Conservation (phyloP, 2,888 invertebrate species). For the Anticlea derivata region DNA sequence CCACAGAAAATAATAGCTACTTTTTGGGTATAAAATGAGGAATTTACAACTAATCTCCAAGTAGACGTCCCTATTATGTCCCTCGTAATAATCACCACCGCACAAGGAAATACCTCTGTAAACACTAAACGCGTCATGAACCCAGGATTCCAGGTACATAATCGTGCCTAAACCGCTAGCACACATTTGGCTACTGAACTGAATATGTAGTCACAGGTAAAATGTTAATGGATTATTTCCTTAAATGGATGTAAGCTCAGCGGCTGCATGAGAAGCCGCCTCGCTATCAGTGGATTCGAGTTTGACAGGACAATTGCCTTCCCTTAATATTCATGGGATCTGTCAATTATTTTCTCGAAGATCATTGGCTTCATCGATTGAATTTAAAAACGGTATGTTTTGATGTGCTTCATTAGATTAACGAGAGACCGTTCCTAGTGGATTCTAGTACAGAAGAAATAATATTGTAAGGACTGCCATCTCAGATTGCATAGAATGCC, state of each 20-base stretch:
- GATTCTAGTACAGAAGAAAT: conserved; percentile 1
- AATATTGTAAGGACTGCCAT: conserved; percentile 1
- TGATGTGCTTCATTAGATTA: conserved; percentile 40
- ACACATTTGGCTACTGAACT: conserved; percentile 50
- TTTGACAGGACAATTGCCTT: conserved; percentile 62
- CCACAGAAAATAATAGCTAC: not conserved
- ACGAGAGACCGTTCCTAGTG: conserved; percentile 21
- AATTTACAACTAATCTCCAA: not conserved
- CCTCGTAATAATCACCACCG: conserved; percentile 27
- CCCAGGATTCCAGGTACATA: conserved; percentile 28
- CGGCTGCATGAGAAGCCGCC: conserved; percentile 53
- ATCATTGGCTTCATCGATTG: conserved; percentile 38
- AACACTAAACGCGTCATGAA: conserved; percentile 31
- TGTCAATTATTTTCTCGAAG: conserved; percentile 54
- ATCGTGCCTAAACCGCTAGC: conserved; percentile 53
- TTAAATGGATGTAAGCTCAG: conserved; percentile 53
- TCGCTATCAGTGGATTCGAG: conserved; percentile 47
- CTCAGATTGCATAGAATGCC: not conserved
- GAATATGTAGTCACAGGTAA: conserved; percentile 62
- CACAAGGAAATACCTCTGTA: conserved; percentile 26
- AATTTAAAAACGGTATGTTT: conserved; percentile 39
- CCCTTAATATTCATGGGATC: conserved; percentile 59
- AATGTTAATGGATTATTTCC: conserved; percentile 75
- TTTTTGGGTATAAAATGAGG: not conserved
- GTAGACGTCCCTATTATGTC: conserved; percentile 4